Evolutionary conservation across 2,888 invertebrate species (phyloP), one percentile per base, ranked within the genome.

Genomic region (Drosophila nigritarsus): DNA sequence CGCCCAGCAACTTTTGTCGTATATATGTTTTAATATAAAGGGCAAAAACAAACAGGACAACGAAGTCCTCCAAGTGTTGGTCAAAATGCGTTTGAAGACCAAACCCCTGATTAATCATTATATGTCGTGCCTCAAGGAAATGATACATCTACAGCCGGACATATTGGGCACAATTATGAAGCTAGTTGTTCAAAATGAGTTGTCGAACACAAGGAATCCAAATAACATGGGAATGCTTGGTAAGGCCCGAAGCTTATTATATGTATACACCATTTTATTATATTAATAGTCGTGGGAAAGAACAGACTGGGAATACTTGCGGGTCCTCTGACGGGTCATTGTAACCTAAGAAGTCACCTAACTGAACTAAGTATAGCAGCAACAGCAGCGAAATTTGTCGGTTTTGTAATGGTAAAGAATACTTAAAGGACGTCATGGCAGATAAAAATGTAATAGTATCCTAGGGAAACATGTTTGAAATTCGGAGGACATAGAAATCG

Each of bases 181-280:
- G 83, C 97, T 97, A 91, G 98, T 98, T 0, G 96, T 99, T 67
- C 98, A 98, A 94, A 99, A 99, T 93, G 99, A 99, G 94, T 94
- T 99, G 79, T 98, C 98, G 0, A 96, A 97, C 90, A 96, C 96
- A 34, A 95, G 99, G 69, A 98, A 98, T 93, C 97, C 98, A 0
- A 99, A 98, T 94, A 99, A 99, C 93, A 97, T 99, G 96, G 96
- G 97, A 15, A 96, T 99, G 93, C 94, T 99, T 20, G 93, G 93
- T 93, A 69, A 86, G 88, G 77, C 11, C 5, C 18, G 6, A 9
- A 18, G 6, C 3, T 49, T 49, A 8, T 24, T 4, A 20, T 45
- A 45, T 24, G 2, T 45, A 4, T 24, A 45, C 24, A 24, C 15
- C 4, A 24, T 15, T 24, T 45, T 24, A 24, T 20, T 20, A 13